Evolutionary conservation across 2,888 invertebrate genomes (phyloP), one percentile per base, ranked within the genome.

Genomic region (Drosophila pseudotakahashii): DNA sequence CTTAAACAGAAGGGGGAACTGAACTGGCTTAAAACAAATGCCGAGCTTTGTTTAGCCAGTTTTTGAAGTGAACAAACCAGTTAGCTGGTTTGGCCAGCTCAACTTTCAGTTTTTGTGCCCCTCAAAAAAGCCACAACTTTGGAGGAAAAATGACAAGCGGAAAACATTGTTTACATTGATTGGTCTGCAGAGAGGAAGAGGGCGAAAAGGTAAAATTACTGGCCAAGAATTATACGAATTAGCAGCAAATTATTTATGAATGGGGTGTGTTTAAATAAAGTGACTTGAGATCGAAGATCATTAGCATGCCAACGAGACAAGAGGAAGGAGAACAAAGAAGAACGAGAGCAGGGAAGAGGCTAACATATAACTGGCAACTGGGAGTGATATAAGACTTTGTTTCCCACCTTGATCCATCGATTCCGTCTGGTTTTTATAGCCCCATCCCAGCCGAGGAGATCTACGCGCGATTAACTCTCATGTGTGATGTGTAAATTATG

Each of bases 21-120:
- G 23, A 34, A 36, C 60, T 51, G 62, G 54, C 58, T 44, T 23
- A 47, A 39, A 72, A 62, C 48, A 72, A 62, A 39, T 36, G 62
- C 14, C 54, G 36, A 63, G 73, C 72, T 71, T 71, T 62, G 53
- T 63, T 69, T 52, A 32, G 57, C 62, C 62, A 48, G 62, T 62
- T 48, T 62, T 47, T 60, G 7, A 45, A 66, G 32, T n/a, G 44
- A 72, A 81, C 66, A 72, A 81, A 81, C 81, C 78, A 78, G 84
- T 78, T 73, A 76, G 69, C 78, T 54, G 55, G 51, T 67, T 68
- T 75, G 68, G 44, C 44, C 47, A 44, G 54, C 63, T 85, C 83
- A 75, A 83, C 82, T 83, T 83, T 83, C 88, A 81, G 71, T 82
- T 83, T 81, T 78, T 59, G 16, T 39, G 23, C 53, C 32, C 30